These are phyloP conservation scores for Polypedilum pembai DNA, from an alignment of 1,140 invertebrate species.

Conservation along the genomic window DNA sequence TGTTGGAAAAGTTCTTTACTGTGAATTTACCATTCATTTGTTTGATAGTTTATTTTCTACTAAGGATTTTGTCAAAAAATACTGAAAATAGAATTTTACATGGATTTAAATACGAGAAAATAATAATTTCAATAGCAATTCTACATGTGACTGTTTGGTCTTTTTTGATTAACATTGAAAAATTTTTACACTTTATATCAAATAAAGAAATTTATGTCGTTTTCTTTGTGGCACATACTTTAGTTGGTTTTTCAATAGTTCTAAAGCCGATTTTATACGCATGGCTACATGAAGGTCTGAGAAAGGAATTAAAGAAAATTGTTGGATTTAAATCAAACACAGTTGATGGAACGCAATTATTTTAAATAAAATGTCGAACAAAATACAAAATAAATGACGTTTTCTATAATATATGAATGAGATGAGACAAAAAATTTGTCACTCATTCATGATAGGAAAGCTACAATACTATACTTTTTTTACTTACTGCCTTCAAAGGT, in stretches of 20 bases:
- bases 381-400: no score
- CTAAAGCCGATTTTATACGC: neutral
- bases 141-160: neutral
- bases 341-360: no score
- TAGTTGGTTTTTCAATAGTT: neutral
- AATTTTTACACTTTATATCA: no score
- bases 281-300: neutral
- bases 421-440: no score
- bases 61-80: neutral
- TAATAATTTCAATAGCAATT: neutral
- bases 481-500: no score
- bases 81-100: neutral
- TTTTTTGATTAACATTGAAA: neutral
- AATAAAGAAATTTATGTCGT: no score
- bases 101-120: neutral
- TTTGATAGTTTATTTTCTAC: neutral
- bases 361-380: no score
- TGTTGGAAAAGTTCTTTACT: neutral
- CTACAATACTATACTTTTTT: no score
- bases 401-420: no score
- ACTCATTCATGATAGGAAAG: no score
- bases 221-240: neutral
- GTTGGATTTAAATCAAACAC: no score
- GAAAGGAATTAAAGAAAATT: neutral
- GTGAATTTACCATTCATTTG: neutral